Conservation (phyloP, 35 echinoderm and acorn worm genomes). For the Heliocidaris tuberculata region DNA sequence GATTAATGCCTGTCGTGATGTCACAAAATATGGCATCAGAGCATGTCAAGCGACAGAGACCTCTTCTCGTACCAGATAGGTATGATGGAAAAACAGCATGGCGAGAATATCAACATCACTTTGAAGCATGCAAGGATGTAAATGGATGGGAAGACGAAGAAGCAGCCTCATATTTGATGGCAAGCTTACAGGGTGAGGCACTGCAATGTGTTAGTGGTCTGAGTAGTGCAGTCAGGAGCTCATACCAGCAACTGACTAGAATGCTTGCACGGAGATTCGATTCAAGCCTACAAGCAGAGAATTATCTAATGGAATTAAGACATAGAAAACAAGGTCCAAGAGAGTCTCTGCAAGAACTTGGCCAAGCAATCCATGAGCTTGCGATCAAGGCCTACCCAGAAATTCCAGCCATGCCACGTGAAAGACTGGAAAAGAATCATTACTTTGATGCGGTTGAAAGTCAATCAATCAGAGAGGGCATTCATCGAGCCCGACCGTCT, state of each 20-base stretch:
- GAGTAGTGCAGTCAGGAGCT: not conserved
- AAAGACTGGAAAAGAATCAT: conserved; percentile 36
- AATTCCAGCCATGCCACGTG: not conserved
- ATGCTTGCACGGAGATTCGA: conserved; percentile 25
- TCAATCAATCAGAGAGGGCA: conserved; percentile 19
- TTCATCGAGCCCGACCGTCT: conserved; percentile 25
- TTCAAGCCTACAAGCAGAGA: conserved; percentile 4
- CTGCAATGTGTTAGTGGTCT: not conserved
- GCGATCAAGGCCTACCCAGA: conserved; percentile 46
- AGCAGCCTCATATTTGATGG: not conserved
- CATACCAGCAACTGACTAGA: not conserved
- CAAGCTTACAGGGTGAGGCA: conserved; percentile 25
- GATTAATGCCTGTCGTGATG: too few relatives aligned
- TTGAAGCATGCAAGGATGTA: not conserved
- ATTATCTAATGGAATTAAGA: conserved; percentile 29
- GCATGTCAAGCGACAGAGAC: too few relatives aligned
- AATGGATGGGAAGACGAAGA: conserved; percentile 35
- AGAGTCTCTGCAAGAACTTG: conserved; percentile 50
- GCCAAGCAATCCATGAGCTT: conserved; percentile 43
- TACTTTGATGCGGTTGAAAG: conserved; percentile 46
- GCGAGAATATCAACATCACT: conserved; percentile 19
- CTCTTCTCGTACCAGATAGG: too few relatives aligned
- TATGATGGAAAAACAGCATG: conserved; percentile 17
- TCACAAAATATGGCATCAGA: too few relatives aligned
- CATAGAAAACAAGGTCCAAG: not conserved